Conservation (phyloP, 2,797 vertebrate species). For the Melanotaenia maccullochi region DNA sequence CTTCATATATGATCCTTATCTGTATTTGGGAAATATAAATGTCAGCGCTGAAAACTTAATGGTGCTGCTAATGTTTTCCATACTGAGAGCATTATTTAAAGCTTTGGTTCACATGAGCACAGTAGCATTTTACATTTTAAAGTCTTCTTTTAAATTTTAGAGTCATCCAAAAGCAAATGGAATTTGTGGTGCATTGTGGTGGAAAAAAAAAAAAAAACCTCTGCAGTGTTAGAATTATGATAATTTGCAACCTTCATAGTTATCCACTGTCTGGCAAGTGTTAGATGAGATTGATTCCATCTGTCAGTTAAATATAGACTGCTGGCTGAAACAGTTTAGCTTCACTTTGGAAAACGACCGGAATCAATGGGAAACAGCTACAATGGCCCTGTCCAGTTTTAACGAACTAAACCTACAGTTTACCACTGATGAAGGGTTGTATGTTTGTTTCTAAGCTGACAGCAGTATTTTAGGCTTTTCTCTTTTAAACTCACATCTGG, state of each 20-base stretch:
- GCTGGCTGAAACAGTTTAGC: conserved; percentile 4
- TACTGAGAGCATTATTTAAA: not conserved
- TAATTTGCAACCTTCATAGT: conserved; percentile 1
- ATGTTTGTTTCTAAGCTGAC: not conserved
- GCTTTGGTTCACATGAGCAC: conserved; percentile 4
- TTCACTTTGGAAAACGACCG: conserved; percentile 2
- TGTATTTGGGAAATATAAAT: conserved; percentile 23
- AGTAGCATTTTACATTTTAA: not conserved
- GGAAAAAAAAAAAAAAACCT: not conserved
- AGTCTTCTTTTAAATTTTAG: not conserved
- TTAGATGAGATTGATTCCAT: conserved; percentile 11
- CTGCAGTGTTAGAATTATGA: not conserved
- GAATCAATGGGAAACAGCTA: conserved; percentile 12
- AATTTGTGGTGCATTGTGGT: conserved; percentile 11
- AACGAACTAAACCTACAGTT: conserved; percentile 9
- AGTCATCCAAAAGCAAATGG: not conserved
- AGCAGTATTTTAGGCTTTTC: not conserved
- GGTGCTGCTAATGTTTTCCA: conserved; percentile 5
- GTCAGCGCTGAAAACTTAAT: conserved; percentile 20
- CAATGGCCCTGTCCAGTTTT: not conserved
- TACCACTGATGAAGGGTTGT: not conserved
- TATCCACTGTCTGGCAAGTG: conserved; percentile 10
- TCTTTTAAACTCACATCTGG: not conserved
- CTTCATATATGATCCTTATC: conserved; percentile 37
- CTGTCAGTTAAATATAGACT: not conserved